These are phyloP conservation scores for Muscicapa adusta DNA, from an alignment of 2,113 vertebrate genomes.

Conservation along the genomic window DNA sequence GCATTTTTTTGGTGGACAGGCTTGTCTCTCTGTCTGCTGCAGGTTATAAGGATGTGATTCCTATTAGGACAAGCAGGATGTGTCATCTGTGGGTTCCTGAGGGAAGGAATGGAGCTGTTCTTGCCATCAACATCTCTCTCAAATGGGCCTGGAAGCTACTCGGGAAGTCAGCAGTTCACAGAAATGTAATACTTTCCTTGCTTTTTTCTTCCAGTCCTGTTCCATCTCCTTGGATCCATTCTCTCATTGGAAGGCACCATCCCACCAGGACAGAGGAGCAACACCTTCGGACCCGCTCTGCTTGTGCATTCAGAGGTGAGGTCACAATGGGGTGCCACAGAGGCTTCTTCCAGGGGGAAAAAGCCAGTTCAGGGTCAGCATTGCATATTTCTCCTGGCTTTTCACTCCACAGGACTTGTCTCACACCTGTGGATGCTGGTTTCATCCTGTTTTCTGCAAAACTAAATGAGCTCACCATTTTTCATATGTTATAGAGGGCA, in stretches of 20 bases:
- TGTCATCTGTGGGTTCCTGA: neutral
- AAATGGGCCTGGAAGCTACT: neutral
- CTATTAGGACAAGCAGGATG: neutral
- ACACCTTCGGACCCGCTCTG: rapidly evolving
- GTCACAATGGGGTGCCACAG: neutral
- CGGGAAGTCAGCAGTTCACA: neutral
- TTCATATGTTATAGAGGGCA: neutral
- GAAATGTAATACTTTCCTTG: rapidly evolving
- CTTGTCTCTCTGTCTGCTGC: neutral
- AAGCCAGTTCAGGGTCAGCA: neutral
- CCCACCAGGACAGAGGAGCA: neutral
- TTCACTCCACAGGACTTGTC: neutral
- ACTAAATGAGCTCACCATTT: neutral
- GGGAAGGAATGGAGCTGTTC: neutral
- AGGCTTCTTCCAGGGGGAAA: rapidly evolving
- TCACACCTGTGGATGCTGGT: rapidly evolving
- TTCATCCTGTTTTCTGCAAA: neutral
- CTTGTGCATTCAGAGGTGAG: neutral
- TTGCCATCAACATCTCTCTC: rapidly evolving
- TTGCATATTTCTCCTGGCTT: neutral
- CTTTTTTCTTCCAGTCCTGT: neutral
- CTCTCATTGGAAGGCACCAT: rapidly evolving
- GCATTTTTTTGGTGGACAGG: neutral
- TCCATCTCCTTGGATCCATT: neutral
- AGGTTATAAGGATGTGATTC: neutral